Evolutionary conservation across 1,140 invertebrate species (phyloP), one percentile per base, ranked within the genome.

Genomic region (Calephelis virginiensis): DNA sequence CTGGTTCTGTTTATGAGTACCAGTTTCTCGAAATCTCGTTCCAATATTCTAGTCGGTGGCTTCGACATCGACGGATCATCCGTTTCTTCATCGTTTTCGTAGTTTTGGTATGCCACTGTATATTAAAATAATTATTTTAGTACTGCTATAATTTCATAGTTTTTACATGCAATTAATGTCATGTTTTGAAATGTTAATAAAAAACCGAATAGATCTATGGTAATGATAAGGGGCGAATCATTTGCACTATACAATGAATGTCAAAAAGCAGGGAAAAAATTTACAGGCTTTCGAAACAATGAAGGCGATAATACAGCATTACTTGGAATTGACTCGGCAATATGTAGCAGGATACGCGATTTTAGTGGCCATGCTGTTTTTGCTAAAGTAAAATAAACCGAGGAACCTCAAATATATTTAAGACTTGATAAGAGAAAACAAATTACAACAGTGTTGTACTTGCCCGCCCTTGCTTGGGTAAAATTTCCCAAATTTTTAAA

Each of bases 1-100:
- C 94, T 92, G 0, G 96, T 97, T 69, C 96, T 93, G 68, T 96
- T 96, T 72, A 97, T 95, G 5, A 94, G 89, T 0, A 95, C 91
- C 9, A 92, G 77, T 56, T 92, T 92, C 69, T 94, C 92, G 72
- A 93, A 93, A 65, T 93, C 89, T 70, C 93, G 91, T 17, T 94
- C 94, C 12, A 92, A 78, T 0, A 78, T 82, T 6, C 92, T 80
- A 1, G 91, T 86, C 0, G 91, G 79, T 5, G 92, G 88, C 14
- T 90, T 88, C 11, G 80, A 83, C 72, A 83, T 84, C 14, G 83
- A 81, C 38, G 79, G 76, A 38, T 89, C 77, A 71, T 91, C 84
- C 7, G 92, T 76, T 66, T 91, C 74, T 64, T 90, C 85, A 6
- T 92, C 86, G 66, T 92, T 90, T 8, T 92, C 92, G 67, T 91